A percentile compares a stretch with the other conserved stretches of the same genome.
Evolutionary conservation across 2,888 invertebrate genomes (phyloP).

Genomic region (Tinea semifulvella): DNA sequence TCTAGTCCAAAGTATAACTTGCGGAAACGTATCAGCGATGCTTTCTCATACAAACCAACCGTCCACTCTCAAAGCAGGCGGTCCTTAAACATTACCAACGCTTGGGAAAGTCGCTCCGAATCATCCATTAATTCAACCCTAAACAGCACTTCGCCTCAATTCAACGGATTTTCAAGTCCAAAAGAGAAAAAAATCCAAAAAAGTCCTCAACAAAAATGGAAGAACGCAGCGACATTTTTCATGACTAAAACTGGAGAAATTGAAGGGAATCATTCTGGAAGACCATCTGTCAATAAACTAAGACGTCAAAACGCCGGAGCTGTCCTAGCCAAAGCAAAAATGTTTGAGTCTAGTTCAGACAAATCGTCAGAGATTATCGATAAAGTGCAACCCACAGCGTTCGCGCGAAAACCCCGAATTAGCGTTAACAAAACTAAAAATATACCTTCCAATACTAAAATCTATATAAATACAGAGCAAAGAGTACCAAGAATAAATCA

Average conservation of each 20-base stretch:
- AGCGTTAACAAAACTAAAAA: slow-evolving; percentile 20
- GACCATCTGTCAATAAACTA: slow-evolving; percentile 77
- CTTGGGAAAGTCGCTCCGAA: slow-evolving; percentile 42
- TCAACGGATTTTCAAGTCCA: background rate
- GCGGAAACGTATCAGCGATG: slow-evolving; percentile 43
- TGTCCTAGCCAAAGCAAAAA: slow-evolving; percentile 79
- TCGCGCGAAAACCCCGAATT: slow-evolving; percentile 51
- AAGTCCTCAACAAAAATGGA: slow-evolving; percentile 53
- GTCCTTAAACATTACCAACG: slow-evolving; percentile 32
- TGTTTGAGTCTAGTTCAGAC: slow-evolving; percentile 72
- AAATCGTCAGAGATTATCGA: slow-evolving; percentile 48
- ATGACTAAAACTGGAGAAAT: slow-evolving; percentile 58
- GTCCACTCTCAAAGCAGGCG: slow-evolving; percentile 40
- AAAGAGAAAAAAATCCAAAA: slow-evolving; percentile 21
- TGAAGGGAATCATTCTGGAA: slow-evolving; percentile 61
- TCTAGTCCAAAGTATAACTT: slow-evolving; percentile 40
- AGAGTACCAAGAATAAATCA: background rate
- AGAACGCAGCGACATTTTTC: slow-evolving; percentile 64
- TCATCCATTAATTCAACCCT: slow-evolving; percentile 37
- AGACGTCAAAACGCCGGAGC: slow-evolving; percentile 81
- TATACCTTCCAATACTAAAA: slow-evolving; percentile 1
- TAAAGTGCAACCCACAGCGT: slow-evolving; percentile 36
- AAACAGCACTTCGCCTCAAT: slow-evolving; percentile 26
- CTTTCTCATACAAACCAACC: slow-evolving; percentile 40
- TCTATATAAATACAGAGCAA: background rate